Base-by-base conservation (phyloP, 2,113 vertebrate species). In the Chaetops frenatus region DNA sequence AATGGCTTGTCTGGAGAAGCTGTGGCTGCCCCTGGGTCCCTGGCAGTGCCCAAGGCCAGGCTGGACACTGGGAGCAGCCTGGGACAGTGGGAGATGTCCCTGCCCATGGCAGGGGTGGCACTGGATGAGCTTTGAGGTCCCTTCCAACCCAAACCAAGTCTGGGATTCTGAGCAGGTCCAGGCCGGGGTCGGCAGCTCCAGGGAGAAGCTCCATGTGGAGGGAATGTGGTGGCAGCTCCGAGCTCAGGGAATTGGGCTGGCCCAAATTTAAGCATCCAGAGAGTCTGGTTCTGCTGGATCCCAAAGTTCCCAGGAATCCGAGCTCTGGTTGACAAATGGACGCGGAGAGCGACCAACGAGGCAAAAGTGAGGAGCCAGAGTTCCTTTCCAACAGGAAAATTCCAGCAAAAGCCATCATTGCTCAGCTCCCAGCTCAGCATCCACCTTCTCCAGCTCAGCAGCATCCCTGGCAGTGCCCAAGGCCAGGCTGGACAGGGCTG, bases 301-400 rank as follows among this genome's bases (percentile, higher is more conserved):
- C 33, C 6, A 15, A 66, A 38, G 42, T 4, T 58, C 42, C 35
- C 64, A 73, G 81, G 83, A 94, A 58, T 17, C 21, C 5, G 0
- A 69, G 45, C 22, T 85, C 71, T 3, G 28, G 10, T 0, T 38
- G 73, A 28, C 0, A 0, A 66, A 19, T 0, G 6, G 45, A 73
- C 6, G 1, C 0, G 1, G 53, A 74, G 21, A 47, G 25, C 0
- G 0, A 72, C 3, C 10, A 0, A 10, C 1, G 13, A 33, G 42
- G 66, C 1, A 1, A 36, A 72, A 51, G 15, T 0, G 1, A 4
- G 19, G 1, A 4, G 19, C 3, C 4, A 1, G 10, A 65, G 29
- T 2, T 45, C 44, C 77, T 58, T 25, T 18, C 28, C 53, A 0
- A 11, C 0, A 58, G 77, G 51, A 38, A 64, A 74, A 71, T 44